These are phyloP conservation scores for Meloidogyne hapla DNA, from an alignment of 1,140 invertebrate species.

Conservation along the genomic window DNA sequence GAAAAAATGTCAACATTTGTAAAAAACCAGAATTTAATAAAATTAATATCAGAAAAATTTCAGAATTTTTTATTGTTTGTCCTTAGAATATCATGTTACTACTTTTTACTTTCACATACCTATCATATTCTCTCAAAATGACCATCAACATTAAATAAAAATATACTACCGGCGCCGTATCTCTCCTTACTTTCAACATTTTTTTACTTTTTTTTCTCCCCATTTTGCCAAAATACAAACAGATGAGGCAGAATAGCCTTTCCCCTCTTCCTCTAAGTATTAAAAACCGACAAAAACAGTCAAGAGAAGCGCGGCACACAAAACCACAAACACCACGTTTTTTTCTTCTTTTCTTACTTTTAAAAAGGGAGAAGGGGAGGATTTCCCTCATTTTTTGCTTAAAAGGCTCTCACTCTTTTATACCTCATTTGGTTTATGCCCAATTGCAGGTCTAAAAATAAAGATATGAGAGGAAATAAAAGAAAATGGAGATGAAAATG, in stretches of 20 bases:
- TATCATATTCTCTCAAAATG: neutral
- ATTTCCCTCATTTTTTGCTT: slow-evolving; percentile 2
- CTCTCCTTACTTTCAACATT: neutral
- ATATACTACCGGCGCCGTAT: neutral
- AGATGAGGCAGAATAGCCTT: neutral
- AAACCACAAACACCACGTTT: neutral
- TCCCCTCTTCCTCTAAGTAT: neutral
- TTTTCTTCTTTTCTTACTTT: neutral
- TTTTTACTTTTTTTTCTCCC: neutral
- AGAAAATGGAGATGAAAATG: slow-evolving; percentile 2
- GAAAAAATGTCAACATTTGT: neutral
- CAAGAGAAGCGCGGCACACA: neutral
- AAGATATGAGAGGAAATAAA: slow-evolving; percentile 4
- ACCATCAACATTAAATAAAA: neutral
- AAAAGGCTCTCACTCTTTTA: neutral
- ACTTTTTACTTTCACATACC: neutral
- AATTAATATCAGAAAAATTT: neutral
- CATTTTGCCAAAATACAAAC: neutral
- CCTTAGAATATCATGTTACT: neutral
- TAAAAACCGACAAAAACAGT: neutral
- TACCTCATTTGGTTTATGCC: neutral
- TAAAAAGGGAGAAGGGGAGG: neutral
- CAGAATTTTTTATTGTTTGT: neutral
- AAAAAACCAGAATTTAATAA: neutral
- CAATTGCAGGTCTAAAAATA: neutral